Evolutionary conservation across 2,797 vertebrate genomes (phyloP).

Genomic region (Microctenopoma stevenorrisi): DNA sequence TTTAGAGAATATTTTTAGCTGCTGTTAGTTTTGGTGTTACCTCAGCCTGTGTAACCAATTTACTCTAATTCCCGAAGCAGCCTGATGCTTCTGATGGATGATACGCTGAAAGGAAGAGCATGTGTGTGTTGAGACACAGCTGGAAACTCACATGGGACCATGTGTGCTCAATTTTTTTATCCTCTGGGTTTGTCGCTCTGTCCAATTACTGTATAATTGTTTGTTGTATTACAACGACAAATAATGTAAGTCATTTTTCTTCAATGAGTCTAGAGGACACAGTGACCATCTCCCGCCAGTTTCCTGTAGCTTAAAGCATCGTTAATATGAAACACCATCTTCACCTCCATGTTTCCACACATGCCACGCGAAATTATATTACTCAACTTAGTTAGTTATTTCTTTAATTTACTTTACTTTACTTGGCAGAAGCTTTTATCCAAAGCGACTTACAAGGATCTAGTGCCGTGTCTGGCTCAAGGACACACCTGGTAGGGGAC

Average conservation of each 20-base stretch:
- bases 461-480: too few relatives aligned
- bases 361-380: slow-evolving; percentile 16
- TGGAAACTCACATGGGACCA: slow-evolving; percentile 22
- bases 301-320: slow-evolving; percentile 34
- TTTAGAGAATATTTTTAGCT: slow-evolving; percentile 56
- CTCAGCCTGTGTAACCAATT: slow-evolving; percentile 39
- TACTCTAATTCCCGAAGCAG: slow-evolving; percentile 41
- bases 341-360: slow-evolving; percentile 33
- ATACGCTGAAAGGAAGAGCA: slow-evolving; percentile 31
- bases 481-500: too few relatives aligned
- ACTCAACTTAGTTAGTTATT: slow-evolving; percentile 11
- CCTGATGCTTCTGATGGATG: slow-evolving; percentile 57
- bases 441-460: too few relatives aligned
- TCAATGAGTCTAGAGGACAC: slow-evolving; percentile 12
- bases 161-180: slow-evolving; percentile 27
- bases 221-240: slow-evolving; percentile 10
- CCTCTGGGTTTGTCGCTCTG: slow-evolving; percentile 31
- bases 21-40: slow-evolving; percentile 35
- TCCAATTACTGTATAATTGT: slow-evolving; percentile 31
- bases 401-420: too few relatives aligned
- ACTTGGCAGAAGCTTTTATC: too few relatives aligned
- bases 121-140: slow-evolving; percentile 11
- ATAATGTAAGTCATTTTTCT: slow-evolving; percentile 6
- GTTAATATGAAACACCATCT: slow-evolving; percentile 32
- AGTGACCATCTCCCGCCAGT: slow-evolving; percentile 21